phyloP scores from a whole-genome alignment of 1,140 invertebrate genomes.

The Drosophila melanica region DNA sequence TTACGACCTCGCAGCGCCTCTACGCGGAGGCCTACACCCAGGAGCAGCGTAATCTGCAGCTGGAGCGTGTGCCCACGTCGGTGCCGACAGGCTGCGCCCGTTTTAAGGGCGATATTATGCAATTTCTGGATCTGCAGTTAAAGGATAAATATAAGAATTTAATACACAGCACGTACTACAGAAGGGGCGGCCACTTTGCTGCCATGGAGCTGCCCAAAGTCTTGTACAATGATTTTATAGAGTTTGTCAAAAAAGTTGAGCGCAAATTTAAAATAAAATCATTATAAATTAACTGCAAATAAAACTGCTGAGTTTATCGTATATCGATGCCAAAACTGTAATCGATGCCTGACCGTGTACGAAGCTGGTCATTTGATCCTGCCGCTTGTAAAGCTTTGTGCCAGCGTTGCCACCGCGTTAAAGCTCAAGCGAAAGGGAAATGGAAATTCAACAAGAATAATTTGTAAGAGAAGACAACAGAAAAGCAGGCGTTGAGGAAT shows the following conservation, averaged over 20 bases:
- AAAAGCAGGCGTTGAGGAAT: neutral
- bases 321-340: constrained; percentile 1
- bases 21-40: constrained; percentile 88
- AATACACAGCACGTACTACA: constrained; percentile 86
- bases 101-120: constrained; percentile 87
- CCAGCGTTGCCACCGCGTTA: constrained; percentile 11
- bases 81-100: constrained; percentile 88
- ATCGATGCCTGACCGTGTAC: neutral
- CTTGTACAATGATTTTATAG: constrained; percentile 87
- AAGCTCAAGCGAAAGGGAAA: constrained; percentile 10
- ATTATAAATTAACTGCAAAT: constrained; percentile 35
- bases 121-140: constrained; percentile 86
- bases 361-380: constrained; percentile 17
- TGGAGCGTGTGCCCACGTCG: constrained; percentile 86
- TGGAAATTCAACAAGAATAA: constrained; percentile 8
- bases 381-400: neutral
- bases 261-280: constrained; percentile 64
- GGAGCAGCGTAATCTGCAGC: constrained; percentile 76
- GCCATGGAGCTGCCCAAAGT: constrained; percentile 91
- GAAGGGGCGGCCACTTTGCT: constrained; percentile 93
- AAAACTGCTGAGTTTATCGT: constrained; percentile 4
- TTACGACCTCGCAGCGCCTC: constrained; percentile 90
- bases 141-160: constrained; percentile 87
- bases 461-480: neutral
- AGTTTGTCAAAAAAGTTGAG: constrained; percentile 84